Percentiles rank a stretch among this genome's conserved stretches.
Evolutionary conservation across 2,797 vertebrate genomes (phyloP).

Genomic region (Trematomus bernacchii): DNA sequence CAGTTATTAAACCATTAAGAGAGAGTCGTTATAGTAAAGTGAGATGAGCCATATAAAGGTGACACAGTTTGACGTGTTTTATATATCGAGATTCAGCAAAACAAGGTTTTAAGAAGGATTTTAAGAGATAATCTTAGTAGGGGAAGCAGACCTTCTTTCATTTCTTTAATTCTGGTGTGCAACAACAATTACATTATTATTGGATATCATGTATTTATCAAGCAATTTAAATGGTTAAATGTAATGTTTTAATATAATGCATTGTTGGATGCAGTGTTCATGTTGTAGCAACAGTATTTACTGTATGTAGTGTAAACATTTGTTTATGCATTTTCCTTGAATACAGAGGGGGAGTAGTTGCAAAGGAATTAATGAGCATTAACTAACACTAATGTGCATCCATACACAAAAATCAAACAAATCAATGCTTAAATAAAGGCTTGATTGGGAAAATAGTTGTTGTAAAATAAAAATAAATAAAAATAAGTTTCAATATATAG

Average conservation of each 20-base stretch:
- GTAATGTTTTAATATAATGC: background rate
- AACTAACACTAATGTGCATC: background rate
- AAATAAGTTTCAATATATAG: too few species aligned
- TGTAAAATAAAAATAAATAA: background rate
- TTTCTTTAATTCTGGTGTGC: background rate
- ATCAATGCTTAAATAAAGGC: background rate
- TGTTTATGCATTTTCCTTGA: background rate
- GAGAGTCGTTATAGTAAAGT: background rate
- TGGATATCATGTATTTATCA: background rate
- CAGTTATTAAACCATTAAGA: constrained; percentile 14
- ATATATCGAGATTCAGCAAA: background rate
- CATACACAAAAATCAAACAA: background rate
- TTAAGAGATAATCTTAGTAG: too few species aligned
- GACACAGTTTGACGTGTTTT: background rate
- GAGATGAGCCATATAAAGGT: background rate
- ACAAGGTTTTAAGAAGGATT: background rate
- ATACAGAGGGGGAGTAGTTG: background rate
- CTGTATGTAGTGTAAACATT: background rate
- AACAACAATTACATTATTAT: background rate
- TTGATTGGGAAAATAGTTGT: background rate
- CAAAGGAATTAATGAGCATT: background rate
- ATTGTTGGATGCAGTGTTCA: constrained; percentile 1
- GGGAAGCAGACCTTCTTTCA: too few species aligned
- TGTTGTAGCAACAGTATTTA: background rate
- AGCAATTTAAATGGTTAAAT: background rate